Percentiles rank a stretch among this genome's conserved stretches.
Conservation (phyloP, 1,140 invertebrate genomes). For the Drosophila tristis region DNA sequence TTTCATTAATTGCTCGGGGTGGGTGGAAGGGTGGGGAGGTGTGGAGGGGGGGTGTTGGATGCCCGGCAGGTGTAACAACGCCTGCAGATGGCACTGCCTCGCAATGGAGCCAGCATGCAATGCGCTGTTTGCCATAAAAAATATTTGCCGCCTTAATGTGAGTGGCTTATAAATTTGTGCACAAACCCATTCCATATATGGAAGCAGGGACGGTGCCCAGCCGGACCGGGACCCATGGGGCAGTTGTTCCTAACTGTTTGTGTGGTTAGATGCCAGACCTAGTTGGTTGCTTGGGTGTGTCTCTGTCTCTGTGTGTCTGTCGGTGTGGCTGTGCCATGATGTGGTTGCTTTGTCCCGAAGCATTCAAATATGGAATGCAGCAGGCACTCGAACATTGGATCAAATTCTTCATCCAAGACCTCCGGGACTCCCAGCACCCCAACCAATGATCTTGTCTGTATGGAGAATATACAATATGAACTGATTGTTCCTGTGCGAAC, state of each 20-base stretch:
- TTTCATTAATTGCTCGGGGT: conserved; percentile 71
- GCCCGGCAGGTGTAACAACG: conserved; percentile 52
- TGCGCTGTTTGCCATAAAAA: conserved; percentile 67
- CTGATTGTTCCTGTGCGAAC: conserved; percentile 1
- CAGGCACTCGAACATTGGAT: conserved; percentile 22
- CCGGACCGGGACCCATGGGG: conserved; percentile 55
- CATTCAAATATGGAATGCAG: conserved; percentile 49
- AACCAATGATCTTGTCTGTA: too few relatives aligned
- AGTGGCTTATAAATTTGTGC: conserved; percentile 79
- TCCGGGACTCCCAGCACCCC: background rate
- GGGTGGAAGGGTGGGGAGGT: conserved; percentile 1
- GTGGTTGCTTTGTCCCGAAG: conserved; percentile 25
- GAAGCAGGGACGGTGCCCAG: conserved; percentile 9
- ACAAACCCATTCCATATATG: conserved; percentile 74
- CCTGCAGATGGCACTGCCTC: conserved; percentile 46
- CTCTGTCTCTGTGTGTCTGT: conserved; percentile 17
- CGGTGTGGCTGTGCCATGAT: conserved; percentile 29
- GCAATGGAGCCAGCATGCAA: conserved; percentile 33
- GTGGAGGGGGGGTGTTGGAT: conserved; percentile 1
- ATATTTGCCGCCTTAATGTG: conserved; percentile 78
- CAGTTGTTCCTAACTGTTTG: conserved; percentile 64
- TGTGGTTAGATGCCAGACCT: conserved; percentile 42
- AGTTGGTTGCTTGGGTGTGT: conserved; percentile 25
- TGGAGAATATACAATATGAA: too few relatives aligned
- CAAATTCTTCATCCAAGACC: conserved; percentile 25